Evolutionary conservation across 2,888 invertebrate species (phyloP).

Genomic region (Drosophila pseudotakahashii): DNA sequence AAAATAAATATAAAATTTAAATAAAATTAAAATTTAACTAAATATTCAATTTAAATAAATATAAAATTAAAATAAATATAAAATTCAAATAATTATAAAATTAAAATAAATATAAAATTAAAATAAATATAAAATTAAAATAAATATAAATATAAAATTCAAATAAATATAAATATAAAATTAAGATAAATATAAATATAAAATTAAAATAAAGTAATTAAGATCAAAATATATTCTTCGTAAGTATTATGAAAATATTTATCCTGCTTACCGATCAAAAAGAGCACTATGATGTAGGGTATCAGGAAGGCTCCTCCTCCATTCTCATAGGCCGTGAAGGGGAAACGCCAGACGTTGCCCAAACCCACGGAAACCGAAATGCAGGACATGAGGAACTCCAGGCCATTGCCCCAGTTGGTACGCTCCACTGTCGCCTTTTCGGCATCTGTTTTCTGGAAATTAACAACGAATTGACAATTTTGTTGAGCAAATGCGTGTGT

Average conservation of each 20-base stretch:
- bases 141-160: too few species aligned
- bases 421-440: constrained; percentile 52
- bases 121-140: too few species aligned
- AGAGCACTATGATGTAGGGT: constrained; percentile 89
- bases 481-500: neutral
- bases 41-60: too few species aligned
- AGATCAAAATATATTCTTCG: too few species aligned
- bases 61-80: too few species aligned
- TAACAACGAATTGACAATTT: constrained; percentile 9
- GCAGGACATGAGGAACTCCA: constrained; percentile 91
- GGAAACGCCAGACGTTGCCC: constrained; percentile 90
- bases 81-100: too few species aligned
- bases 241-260: neutral
- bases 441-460: constrained; percentile 52
- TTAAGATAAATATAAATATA: too few species aligned
- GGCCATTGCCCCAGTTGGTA: constrained; percentile 84
- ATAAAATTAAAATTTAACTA: too few species aligned
- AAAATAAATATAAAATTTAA: too few species aligned
- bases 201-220: too few species aligned
- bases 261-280: constrained; percentile 85
- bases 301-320: constrained; percentile 91
- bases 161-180: too few species aligned
- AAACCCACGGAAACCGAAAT: constrained; percentile 90
- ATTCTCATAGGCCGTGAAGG: constrained; percentile 88
- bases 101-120: too few species aligned